Conservation (phyloP, 2,113 vertebrate species). For the Marmota monax region DNA sequence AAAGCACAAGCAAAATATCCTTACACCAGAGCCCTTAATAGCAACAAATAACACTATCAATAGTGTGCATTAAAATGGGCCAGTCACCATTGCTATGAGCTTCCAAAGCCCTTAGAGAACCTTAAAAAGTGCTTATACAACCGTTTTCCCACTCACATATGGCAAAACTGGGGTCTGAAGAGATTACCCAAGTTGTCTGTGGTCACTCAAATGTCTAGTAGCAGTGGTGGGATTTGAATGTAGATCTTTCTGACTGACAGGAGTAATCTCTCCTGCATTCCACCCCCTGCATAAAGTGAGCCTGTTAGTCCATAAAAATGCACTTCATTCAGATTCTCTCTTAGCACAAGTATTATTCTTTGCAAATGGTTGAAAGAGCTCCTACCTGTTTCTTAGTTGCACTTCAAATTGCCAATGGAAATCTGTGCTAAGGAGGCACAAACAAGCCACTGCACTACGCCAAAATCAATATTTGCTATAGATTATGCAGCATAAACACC, state of each 20-base stretch:
- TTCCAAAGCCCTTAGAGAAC: fast-evolving
- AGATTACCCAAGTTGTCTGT: fast-evolving
- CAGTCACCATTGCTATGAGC: neutral
- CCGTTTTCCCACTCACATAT: fast-evolving
- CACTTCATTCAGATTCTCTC: neutral
- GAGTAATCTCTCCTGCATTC: neutral
- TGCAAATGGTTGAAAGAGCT: neutral
- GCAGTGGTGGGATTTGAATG: neutral
- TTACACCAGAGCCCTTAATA: too few species aligned
- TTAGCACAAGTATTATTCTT: fast-evolving
- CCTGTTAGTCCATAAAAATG: fast-evolving
- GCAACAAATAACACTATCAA: too few species aligned
- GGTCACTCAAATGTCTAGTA: neutral
- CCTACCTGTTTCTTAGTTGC: neutral
- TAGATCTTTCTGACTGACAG: neutral
- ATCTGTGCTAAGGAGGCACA: neutral
- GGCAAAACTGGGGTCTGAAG: neutral
- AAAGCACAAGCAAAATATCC: neutral
- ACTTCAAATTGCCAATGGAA: conserved; percentile 10
- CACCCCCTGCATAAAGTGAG: neutral
- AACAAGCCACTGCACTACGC: neutral
- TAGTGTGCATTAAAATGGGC: fast-evolving
- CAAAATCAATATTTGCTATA: neutral
- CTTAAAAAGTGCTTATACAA: neutral
- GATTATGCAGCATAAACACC: conserved; percentile 17